phyloP scores from a whole-genome alignment of 2,888 invertebrate genomes.

The Erpobdella octoculata region DNA sequence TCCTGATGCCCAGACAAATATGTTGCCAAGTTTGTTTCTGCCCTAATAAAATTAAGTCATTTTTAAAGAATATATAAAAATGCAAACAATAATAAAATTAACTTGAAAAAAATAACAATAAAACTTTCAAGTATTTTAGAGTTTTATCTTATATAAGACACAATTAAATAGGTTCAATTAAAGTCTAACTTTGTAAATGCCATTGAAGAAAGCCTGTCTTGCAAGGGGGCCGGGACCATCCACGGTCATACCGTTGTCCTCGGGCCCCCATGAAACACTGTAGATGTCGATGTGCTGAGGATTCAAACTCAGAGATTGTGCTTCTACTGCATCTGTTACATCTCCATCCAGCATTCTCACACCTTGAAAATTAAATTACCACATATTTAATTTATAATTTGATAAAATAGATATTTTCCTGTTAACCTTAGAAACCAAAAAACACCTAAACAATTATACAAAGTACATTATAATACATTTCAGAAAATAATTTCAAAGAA shows the following conservation, averaged over 20 bases:
- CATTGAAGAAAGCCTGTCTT: constrained; percentile 86
- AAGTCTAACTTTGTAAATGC: constrained; percentile 72
- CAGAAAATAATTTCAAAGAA: too few relatives aligned
- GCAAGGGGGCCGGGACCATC: constrained; percentile 94
- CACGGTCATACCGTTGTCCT: constrained; percentile 94
- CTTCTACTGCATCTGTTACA: constrained; percentile 96
- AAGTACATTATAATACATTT: too few relatives aligned
- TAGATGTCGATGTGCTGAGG: constrained; percentile 96
- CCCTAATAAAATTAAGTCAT: constrained; percentile 58
- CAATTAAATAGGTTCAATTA: background rate
- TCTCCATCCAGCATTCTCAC: constrained; percentile 97
- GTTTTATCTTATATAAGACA: background rate
- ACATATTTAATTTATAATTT: too few relatives aligned
- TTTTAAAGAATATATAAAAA: background rate
- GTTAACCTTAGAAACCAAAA: too few relatives aligned
- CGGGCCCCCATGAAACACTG: constrained; percentile 93
- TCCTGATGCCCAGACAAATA: constrained; percentile 98
- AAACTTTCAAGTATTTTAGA: background rate
- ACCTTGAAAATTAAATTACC: constrained; percentile 58
- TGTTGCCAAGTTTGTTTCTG: constrained; percentile 84
- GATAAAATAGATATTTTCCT: too few relatives aligned
- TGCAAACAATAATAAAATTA: background rate
- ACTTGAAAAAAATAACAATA: background rate
- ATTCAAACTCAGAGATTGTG: constrained; percentile 82
- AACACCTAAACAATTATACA: too few relatives aligned